Conservation (phyloP, 2,888 invertebrate genomes). For the Hemithea aestivaria region DNA sequence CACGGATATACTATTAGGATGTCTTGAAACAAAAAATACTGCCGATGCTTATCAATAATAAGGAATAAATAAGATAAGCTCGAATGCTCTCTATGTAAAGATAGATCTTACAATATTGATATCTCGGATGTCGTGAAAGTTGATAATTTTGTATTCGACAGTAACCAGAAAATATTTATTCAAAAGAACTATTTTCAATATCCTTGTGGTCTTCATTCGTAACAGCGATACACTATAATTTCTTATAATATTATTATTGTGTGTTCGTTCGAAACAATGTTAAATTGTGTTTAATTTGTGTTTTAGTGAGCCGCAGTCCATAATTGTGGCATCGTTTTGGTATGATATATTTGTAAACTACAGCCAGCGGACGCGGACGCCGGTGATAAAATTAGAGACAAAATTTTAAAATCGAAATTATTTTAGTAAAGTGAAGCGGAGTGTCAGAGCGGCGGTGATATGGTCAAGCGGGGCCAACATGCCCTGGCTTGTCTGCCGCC, state of each 20-base stretch:
- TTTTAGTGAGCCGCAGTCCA: conserved; percentile 58
- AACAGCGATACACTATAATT: conserved; percentile 73
- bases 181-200: conserved; percentile 58
- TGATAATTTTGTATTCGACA: conserved; percentile 62
- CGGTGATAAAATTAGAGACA: conserved; percentile 75
- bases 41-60: conserved; percentile 65
- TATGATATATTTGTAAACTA: conserved; percentile 75
- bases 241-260: conserved; percentile 43
- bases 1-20: conserved; percentile 75
- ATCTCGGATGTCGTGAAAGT: conserved; percentile 26
- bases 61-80: conserved; percentile 52
- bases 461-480: conserved; percentile 27
- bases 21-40: conserved; percentile 66
- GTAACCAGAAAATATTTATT: conserved; percentile 35
- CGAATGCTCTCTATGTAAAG: conserved; percentile 39
- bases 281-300: conserved; percentile 43
- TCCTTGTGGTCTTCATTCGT: conserved; percentile 78
- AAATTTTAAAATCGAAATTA: conserved; percentile 74
- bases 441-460: conserved; percentile 32
- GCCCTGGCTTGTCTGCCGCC: conserved; percentile 20
- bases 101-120: conserved; percentile 25
- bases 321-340: conserved; percentile 56
- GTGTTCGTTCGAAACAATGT: conserved; percentile 47
- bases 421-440: conserved; percentile 51
- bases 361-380: conserved; percentile 71